Conservation (phyloP, 2,888 invertebrate species). For the Corbicula japonica region DNA sequence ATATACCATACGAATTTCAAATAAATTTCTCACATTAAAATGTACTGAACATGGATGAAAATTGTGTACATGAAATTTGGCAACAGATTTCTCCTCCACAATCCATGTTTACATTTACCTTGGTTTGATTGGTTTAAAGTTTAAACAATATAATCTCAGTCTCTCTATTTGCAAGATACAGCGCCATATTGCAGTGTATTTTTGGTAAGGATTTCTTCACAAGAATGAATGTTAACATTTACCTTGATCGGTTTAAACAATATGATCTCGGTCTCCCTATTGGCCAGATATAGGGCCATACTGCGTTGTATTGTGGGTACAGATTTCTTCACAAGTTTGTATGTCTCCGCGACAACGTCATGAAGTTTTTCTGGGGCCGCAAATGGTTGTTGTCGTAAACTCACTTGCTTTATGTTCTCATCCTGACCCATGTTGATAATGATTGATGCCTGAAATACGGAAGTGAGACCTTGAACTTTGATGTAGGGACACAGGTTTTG, state of each 20-base stretch:
- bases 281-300: constrained; percentile 98
- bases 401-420: constrained; percentile 79
- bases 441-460: constrained; percentile 85
- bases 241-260: constrained; percentile 97
- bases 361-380: constrained; percentile 92
- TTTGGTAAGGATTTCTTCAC: constrained; percentile 93
- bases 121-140: no score
- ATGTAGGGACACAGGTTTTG: no score
- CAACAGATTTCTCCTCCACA: no score
- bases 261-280: constrained; percentile 98
- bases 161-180: constrained; percentile 98
- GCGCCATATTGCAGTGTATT: constrained; percentile 95
- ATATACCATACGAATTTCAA: no score
- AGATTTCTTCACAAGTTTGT: constrained; percentile 92
- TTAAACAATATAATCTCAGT: constrained; percentile 98
- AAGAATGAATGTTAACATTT: constrained; percentile 89
- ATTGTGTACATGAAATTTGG: no score
- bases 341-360: constrained; percentile 91
- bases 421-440: constrained; percentile 84
- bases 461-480: no score
- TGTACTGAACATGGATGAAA: no score
- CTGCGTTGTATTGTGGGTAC: constrained; percentile 94
- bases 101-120: no score
- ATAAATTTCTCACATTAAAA: no score
- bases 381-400: constrained; percentile 89